Percentiles rank a stretch among this genome's conserved stretches.
Evolutionary conservation across 1,140 invertebrate species (phyloP).

Genomic region (Medauroidea extradentata): DNA sequence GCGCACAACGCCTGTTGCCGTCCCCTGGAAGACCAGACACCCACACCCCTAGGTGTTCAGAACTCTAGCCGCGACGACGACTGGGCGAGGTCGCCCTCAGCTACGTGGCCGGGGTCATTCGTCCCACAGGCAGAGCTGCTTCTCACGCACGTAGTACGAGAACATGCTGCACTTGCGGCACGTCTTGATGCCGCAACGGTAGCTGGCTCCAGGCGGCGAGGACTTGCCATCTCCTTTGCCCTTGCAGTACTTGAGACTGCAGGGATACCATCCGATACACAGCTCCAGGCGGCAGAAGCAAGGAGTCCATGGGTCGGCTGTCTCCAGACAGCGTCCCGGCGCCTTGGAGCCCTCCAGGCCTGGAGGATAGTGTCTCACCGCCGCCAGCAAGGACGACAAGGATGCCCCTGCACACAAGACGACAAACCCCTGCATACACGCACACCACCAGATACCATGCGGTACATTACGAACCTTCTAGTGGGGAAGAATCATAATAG

Average conservation of each 20-base stretch:
- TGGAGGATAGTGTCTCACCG: conserved; percentile 19
- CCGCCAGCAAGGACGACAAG: conserved; percentile 46
- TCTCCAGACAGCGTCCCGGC: conserved; percentile 52
- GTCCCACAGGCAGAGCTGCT: conserved; percentile 84
- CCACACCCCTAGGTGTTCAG: too few species aligned
- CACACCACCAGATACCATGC: too few species aligned
- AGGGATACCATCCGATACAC: conserved; percentile 83
- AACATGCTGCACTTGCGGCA: conserved; percentile 86
- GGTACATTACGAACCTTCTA: too few species aligned
- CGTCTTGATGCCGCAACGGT: conserved; percentile 92
- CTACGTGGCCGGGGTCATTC: conserved; percentile 54
- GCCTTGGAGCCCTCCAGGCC: conserved; percentile 4
- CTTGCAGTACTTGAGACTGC: conserved; percentile 90
- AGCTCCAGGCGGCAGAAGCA: conserved; percentile 78
- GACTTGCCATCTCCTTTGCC: conserved; percentile 55
- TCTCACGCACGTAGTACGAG: conserved; percentile 75
- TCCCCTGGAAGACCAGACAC: too few species aligned
- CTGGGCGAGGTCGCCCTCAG: neutral
- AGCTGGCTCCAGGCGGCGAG: conserved; percentile 51
- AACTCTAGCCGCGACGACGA: too few species aligned
- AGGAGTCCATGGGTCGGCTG: conserved; percentile 59
- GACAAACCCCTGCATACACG: too few species aligned
- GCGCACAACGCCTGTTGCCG: too few species aligned
- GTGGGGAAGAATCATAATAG: too few species aligned
- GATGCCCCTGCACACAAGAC: conserved; percentile 59